Conservation (phyloP, 2,113 vertebrate species). For the Gadus chalcogrammus region DNA sequence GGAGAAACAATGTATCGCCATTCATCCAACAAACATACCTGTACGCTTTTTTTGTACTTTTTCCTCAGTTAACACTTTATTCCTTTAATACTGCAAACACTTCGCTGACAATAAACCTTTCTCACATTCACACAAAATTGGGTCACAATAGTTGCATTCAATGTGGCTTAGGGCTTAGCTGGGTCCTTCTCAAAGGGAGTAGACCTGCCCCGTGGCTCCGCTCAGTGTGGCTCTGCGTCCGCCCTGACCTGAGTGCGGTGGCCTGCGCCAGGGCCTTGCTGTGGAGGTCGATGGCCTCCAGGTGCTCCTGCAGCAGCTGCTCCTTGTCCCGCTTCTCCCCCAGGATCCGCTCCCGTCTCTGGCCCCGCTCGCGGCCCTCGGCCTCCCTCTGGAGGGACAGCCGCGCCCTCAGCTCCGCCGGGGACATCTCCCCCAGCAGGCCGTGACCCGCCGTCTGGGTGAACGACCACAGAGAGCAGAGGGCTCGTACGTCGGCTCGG, state of each 20-base stretch:
- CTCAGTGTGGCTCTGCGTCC: no score
- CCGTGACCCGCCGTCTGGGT: slow-evolving; percentile 79
- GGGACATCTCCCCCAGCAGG: slow-evolving; percentile 88
- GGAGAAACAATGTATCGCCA: no score
- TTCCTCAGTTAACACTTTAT: no score
- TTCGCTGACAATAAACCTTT: no score
- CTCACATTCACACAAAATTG: neutral
- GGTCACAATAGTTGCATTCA: neutral
- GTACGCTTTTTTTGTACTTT: no score
- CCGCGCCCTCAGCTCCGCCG: slow-evolving; percentile 83
- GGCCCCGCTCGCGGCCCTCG: slow-evolving; percentile 70
- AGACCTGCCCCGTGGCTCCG: no score
- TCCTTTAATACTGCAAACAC: no score
- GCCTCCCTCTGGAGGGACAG: slow-evolving; percentile 75
- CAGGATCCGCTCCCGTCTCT: slow-evolving; percentile 79
- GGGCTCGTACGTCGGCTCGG: neutral
- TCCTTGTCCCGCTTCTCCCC: slow-evolving; percentile 76
- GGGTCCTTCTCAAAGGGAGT: no score
- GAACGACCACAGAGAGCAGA: neutral
- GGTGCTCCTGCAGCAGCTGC: slow-evolving; percentile 72
- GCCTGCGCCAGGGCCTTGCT: slow-evolving; percentile 71
- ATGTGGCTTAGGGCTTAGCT: no score
- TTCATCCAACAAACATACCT: no score
- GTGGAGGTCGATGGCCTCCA: slow-evolving; percentile 78
- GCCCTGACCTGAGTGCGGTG: slow-evolving; percentile 75